A percentile compares a stretch with the other conserved stretches of the same genome.
These are phyloP conservation scores for Trachelus tabidus DNA, from an alignment of 2,888 invertebrate species.

Conservation along the genomic window DNA sequence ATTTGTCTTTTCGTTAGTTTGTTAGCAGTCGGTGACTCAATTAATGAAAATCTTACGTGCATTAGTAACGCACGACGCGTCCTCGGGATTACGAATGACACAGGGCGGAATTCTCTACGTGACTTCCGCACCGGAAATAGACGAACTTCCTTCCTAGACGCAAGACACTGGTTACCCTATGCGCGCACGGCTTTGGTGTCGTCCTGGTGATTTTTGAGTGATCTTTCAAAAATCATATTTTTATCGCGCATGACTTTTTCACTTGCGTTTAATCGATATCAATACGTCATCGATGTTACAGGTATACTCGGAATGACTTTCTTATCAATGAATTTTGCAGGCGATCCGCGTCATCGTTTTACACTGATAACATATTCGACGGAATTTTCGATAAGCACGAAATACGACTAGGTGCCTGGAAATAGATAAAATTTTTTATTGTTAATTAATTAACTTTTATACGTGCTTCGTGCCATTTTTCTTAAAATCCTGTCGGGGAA, in stretches of 20 bases:
- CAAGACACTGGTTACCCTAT: background rate
- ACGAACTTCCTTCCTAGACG: background rate
- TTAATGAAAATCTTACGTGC: too few species aligned
- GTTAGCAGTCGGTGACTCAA: too few species aligned
- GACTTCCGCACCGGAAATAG: conserved; percentile 2
- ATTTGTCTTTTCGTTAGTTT: too few species aligned
- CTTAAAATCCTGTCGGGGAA: background rate
- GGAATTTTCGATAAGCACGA: background rate
- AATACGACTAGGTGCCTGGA: background rate
- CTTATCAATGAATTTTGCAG: too few species aligned
- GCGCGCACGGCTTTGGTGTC: background rate
- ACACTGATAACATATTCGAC: background rate
- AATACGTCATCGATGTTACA: background rate
- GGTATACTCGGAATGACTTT: too few species aligned
- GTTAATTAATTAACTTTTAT: background rate
- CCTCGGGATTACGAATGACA: background rate
- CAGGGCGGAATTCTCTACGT: background rate
- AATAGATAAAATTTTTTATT: background rate
- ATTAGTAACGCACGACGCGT: background rate
- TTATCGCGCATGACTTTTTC: too few species aligned
- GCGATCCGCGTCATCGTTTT: background rate
- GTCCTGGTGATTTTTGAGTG: background rate
- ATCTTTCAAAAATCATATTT: background rate
- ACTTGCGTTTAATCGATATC: background rate
- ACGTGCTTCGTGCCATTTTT: background rate